Conservation (phyloP, 2,888 invertebrate genomes). For the Hofmannophila pseudospretella region DNA sequence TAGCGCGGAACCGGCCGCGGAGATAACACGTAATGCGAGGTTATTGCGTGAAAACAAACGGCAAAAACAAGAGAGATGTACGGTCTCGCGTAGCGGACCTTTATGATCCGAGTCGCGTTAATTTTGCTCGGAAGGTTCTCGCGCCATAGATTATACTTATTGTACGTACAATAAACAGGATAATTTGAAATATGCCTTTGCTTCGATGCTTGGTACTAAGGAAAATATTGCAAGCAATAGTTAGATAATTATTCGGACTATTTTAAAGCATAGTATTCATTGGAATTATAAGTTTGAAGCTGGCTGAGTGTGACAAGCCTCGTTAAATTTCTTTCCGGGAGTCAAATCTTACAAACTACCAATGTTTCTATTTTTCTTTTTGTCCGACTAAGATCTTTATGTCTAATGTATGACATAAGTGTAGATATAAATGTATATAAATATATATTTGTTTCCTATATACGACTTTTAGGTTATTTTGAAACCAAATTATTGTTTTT, state of each 20-base stretch:
- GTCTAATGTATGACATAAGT: too few relatives aligned
- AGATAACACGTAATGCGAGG: slow-evolving; percentile 66
- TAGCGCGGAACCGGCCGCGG: slow-evolving; percentile 55
- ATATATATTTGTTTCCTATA: too few relatives aligned
- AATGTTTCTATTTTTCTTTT: too few relatives aligned
- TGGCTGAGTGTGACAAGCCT: too few relatives aligned
- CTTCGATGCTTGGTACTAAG: slow-evolving; percentile 34
- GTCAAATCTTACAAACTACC: too few relatives aligned
- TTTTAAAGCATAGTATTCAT: too few relatives aligned
- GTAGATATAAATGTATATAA: too few relatives aligned
- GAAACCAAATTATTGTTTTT: too few relatives aligned
- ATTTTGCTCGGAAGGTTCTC: slow-evolving; percentile 57
- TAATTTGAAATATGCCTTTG: slow-evolving; percentile 62
- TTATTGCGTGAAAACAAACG: slow-evolving; percentile 70
- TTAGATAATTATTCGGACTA: slow-evolving; percentile 4
- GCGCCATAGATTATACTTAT: slow-evolving; percentile 55
- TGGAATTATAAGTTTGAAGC: too few relatives aligned
- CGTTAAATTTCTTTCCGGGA: too few relatives aligned
- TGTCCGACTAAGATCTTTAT: too few relatives aligned
- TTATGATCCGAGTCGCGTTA: slow-evolving; percentile 58
- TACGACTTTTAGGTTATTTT: too few relatives aligned
- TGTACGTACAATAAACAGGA: slow-evolving; percentile 62
- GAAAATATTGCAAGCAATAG: not conserved
- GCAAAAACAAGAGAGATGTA: slow-evolving; percentile 65
- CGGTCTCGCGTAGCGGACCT: slow-evolving; percentile 52